Evolutionary conservation across 2,113 vertebrate species (phyloP).

Genomic region (Oxygymnocypris stewartii): DNA sequence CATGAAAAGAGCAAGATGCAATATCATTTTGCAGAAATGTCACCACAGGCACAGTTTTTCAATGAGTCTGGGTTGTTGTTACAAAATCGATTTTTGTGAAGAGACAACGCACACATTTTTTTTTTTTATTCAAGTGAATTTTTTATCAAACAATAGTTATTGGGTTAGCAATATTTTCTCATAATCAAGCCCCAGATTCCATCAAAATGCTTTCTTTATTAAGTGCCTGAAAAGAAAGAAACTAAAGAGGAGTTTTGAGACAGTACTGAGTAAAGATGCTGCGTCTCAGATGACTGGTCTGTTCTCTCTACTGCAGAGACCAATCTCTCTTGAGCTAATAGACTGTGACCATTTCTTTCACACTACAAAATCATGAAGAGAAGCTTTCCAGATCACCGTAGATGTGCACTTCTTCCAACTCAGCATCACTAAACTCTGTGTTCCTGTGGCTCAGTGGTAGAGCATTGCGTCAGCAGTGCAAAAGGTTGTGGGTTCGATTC

Average conservation of each 20-base stretch:
- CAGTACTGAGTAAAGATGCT: background rate
- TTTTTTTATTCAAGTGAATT: background rate
- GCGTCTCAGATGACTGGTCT: background rate
- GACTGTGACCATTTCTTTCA: constrained; percentile 23
- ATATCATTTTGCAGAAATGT: background rate
- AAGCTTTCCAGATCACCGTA: background rate
- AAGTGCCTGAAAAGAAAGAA: background rate
- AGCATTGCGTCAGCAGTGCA: no score
- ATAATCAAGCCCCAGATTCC: background rate
- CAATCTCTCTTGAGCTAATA: constrained; percentile 8
- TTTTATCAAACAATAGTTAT: background rate
- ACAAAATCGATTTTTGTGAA: background rate
- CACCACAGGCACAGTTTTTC: background rate
- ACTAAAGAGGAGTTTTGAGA: constrained; percentile 4
- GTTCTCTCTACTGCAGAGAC: background rate
- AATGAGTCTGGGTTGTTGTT: background rate
- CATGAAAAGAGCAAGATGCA: background rate
- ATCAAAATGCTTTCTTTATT: background rate
- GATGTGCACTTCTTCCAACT: no score
- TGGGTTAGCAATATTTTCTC: background rate
- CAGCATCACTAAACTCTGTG: no score
- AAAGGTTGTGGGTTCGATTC: no score
- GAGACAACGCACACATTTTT: background rate
- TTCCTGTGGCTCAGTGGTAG: no score
- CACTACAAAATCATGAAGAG: background rate